phyloP scores from a whole-genome alignment of 2,113 vertebrate species.

The Mus spicilegus region DNA sequence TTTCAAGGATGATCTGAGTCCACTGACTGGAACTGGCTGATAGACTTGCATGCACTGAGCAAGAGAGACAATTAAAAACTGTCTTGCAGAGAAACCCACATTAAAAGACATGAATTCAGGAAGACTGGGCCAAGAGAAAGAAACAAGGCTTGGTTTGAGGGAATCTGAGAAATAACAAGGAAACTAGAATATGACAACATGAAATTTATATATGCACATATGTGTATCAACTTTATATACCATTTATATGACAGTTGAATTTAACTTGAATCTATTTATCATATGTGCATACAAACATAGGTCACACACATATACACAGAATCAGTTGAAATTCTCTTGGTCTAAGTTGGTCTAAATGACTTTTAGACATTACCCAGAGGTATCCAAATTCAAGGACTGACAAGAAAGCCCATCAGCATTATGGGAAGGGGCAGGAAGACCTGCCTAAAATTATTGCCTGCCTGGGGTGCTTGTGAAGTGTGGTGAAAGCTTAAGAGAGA shows the following conservation, averaged over 20 bases:
- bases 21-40: slow-evolving; percentile 12
- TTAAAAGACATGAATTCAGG: slow-evolving; percentile 28
- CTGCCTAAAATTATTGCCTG: not conserved
- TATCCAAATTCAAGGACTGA: not conserved
- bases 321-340: not conserved
- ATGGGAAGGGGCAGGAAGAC: not conserved
- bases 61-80: slow-evolving; percentile 27
- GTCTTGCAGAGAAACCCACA: not conserved
- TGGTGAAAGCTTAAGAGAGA: not conserved
- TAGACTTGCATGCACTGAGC: slow-evolving; percentile 3
- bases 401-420: not conserved
- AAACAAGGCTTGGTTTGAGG: not conserved
- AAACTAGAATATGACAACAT: not conserved
- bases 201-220: not conserved
- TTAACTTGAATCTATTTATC: not conserved
- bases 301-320: not conserved
- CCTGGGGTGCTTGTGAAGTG: not conserved
- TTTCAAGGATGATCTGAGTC: slow-evolving; percentile 15
- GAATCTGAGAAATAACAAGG: not conserved
- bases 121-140: not conserved
- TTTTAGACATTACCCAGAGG: not conserved
- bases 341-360: not conserved
- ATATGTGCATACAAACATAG: not conserved
- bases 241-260: not conserved
- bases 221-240: not conserved